Percentiles rank a stretch among this genome's conserved stretches.
Evolutionary conservation across 2,797 vertebrate species (phyloP).

Genomic region (Australoheros facetus): DNA sequence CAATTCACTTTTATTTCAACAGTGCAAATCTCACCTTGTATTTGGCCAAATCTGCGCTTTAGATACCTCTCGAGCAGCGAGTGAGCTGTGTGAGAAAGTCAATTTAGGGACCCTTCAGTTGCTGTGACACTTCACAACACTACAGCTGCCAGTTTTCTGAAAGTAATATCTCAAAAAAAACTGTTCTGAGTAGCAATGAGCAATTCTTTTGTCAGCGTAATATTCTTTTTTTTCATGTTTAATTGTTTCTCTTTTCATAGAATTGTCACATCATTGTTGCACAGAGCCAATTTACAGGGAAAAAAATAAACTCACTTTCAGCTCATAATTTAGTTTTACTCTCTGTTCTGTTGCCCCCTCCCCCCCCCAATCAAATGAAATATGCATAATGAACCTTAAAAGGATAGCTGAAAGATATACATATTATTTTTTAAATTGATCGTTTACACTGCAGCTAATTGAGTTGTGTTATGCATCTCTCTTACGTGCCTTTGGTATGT

Average conservation of each 20-base stretch:
- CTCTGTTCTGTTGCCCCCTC: not conserved
- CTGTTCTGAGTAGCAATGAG: conserved; percentile 41
- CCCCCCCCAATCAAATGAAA: conserved; percentile 1
- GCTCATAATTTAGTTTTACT: conserved; percentile 16
- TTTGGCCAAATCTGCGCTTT: conserved; percentile 5
- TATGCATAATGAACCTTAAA: not conserved
- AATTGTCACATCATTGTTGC: conserved; percentile 24
- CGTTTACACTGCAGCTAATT: not conserved
- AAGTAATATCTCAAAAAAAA: conserved; percentile 25
- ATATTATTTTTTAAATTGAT: conserved; percentile 9
- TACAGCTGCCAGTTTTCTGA: conserved; percentile 43
- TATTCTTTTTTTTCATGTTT: conserved; percentile 34
- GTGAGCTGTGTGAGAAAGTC: conserved; percentile 39
- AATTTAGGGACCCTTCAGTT: conserved; percentile 46
- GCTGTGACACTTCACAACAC: conserved; percentile 49
- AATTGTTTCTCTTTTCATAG: conserved; percentile 51
- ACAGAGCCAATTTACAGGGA: not conserved
- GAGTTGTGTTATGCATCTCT: not conserved
- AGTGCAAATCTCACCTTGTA: not conserved
- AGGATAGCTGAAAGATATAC: not conserved
- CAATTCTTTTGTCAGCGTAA: conserved; percentile 20
- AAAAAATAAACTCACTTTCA: not conserved
- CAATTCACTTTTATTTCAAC: not conserved
- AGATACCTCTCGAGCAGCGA: conserved; percentile 32
- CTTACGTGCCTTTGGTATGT: not conserved